Evolutionary conservation across 2,888 invertebrate species (phyloP).

Genomic region (Acronicta alni): DNA sequence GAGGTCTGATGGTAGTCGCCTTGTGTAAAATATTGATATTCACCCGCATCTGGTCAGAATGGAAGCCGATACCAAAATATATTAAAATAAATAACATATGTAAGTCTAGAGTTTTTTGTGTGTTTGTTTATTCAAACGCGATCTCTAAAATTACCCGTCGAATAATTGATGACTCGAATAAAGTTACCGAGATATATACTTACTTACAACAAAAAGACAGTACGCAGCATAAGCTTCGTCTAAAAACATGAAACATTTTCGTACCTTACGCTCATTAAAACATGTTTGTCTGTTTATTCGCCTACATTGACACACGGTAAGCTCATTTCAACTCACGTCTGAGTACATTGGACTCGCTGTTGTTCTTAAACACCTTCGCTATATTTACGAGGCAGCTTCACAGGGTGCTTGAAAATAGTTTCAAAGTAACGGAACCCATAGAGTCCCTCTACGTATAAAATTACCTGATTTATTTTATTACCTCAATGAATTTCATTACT

Average conservation of each 20-base stretch:
- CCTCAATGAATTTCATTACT: conserved; percentile 46
- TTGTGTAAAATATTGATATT: too few relatives aligned
- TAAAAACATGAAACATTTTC: not conserved
- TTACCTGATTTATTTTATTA: conserved; percentile 52
- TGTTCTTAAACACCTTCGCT: conserved; percentile 43
- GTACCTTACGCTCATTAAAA: not conserved
- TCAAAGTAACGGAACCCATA: conserved; percentile 28
- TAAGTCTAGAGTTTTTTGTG: too few relatives aligned
- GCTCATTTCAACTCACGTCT: conserved; percentile 23
- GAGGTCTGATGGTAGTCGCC: too few relatives aligned
- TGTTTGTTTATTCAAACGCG: too few relatives aligned
- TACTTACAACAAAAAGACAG: too few relatives aligned
- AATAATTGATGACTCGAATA: too few relatives aligned
- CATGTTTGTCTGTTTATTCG: conserved; percentile 1
- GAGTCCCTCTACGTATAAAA: conserved; percentile 36
- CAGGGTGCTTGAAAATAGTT: conserved; percentile 44
- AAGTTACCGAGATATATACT: too few relatives aligned
- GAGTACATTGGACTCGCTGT: conserved; percentile 23
- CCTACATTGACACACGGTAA: conserved; percentile 3
- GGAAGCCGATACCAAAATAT: too few relatives aligned
- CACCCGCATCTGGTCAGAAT: too few relatives aligned
- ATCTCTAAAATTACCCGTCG: too few relatives aligned
- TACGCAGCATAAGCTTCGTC: not conserved
- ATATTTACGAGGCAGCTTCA: conserved; percentile 38
- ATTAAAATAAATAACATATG: too few relatives aligned